Conservation (phyloP, 2,888 invertebrate species). For the Ischnura elegans region DNA sequence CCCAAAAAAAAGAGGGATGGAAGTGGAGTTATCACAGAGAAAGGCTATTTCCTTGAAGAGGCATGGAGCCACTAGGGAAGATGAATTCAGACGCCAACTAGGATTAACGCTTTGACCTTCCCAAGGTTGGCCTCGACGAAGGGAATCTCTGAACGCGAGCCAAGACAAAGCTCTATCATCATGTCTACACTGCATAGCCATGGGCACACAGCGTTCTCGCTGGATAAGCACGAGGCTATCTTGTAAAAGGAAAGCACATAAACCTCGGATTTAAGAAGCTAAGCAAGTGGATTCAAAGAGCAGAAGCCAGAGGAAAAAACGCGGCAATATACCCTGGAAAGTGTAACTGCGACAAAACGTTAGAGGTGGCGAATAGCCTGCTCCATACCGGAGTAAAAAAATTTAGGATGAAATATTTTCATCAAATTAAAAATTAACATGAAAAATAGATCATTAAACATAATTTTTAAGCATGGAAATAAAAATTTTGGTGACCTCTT, state of each 20-base stretch:
- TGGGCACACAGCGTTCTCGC: background rate
- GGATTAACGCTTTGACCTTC: background rate
- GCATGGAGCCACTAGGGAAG: background rate
- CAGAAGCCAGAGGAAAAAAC: background rate
- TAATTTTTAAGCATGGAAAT: too few species aligned
- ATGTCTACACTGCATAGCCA: background rate
- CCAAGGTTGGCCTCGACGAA: background rate
- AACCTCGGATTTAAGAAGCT: background rate
- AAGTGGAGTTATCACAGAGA: too few species aligned
- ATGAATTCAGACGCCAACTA: background rate
- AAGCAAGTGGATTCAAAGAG: background rate
- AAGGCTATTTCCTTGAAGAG: background rate
- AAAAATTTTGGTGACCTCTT: too few species aligned
- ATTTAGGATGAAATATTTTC: too few species aligned
- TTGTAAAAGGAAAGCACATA: background rate
- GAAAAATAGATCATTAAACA: too few species aligned
- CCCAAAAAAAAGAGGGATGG: too few species aligned
- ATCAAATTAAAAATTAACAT: too few species aligned
- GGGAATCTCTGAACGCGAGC: background rate
- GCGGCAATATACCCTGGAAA: background rate
- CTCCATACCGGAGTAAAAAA: background rate
- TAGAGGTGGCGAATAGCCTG: too few species aligned
- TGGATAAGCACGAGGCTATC: background rate
- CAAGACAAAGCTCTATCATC: background rate
- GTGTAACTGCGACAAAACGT: background rate